Base-by-base conservation (phyloP, 2,113 vertebrate genomes). In the Mionectes macconnelli region DNA sequence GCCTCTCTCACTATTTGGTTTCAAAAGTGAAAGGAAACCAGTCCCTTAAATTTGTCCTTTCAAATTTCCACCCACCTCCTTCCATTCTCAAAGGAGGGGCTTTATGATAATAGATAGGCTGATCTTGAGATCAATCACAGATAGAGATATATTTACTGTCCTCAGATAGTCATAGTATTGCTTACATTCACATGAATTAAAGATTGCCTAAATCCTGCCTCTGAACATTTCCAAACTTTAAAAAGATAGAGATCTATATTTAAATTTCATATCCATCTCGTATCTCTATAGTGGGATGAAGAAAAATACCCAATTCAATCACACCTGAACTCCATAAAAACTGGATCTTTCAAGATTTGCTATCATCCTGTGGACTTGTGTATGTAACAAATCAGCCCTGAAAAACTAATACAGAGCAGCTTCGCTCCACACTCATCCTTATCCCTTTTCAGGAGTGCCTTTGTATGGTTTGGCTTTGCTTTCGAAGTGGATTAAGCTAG, bases 131-230 rank as follows among this genome's bases (percentile, higher is more conserved):
- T 95, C 83, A 95, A 6, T 86, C 89, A 80, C 87, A 86, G 87
- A 95, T 44, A 89, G 78, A 90, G 74, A 82, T 60, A 55, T 63
- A 93, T 87, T 96, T 90, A 72, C 83, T 89, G 83, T 78, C 76
- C 73, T 95, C 69, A 84, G 40, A 89, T 64, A 93, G 79, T 86
- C 64, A 52, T 14, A 86, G 52, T 84, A 95, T 91, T 95, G 77
- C 95, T 93, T 92, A 94, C 90, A 94, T 59, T 72, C 90, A 90
- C 64, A 95, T 95, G 83, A 96, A 96, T 96, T 96, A 96, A 95
- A 96, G 90, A 92, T 92, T 78, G 73, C 40, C 76, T 75, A 94
- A 93, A 94, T 88, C 60, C 52, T 90, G 35, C 28, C 80, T 93
- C 83, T 90, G 86, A 95, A 94, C 44, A 57, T 79, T 92, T 92